Conservation (phyloP, 2,113 vertebrate genomes). For the Odocoileus hemionus region DNA sequence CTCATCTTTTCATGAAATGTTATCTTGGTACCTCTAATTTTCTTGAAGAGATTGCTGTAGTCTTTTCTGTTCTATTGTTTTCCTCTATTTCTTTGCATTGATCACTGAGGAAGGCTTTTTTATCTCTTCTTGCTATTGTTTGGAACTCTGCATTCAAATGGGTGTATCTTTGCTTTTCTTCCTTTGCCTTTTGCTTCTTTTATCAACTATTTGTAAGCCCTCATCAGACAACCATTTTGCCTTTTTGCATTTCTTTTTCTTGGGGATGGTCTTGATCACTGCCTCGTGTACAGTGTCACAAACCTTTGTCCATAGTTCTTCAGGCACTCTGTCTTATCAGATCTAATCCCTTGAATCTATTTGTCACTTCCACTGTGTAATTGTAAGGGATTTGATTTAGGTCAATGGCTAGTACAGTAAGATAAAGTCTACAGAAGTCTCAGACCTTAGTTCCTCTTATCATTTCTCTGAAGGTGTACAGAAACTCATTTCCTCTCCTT, state of each 20-base stretch:
- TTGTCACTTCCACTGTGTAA: background rate
- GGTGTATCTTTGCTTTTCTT: background rate
- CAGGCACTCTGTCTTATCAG: background rate
- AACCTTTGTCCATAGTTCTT: background rate
- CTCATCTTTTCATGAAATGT: background rate
- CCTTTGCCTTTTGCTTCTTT: background rate
- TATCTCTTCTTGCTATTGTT: background rate
- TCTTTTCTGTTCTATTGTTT: background rate
- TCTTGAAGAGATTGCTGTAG: background rate
- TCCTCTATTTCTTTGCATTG: background rate
- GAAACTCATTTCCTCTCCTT: background rate
- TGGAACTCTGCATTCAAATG: background rate
- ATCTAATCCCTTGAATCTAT: background rate
- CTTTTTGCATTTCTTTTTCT: background rate
- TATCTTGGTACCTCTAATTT: background rate
- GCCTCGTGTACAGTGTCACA: background rate
- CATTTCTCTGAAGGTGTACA: background rate
- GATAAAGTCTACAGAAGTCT: background rate
- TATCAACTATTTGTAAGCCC: background rate
- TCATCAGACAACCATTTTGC: background rate
- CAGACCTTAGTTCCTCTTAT: background rate
- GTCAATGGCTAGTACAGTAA: background rate
- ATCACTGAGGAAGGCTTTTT: background rate
- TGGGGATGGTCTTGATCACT: background rate
- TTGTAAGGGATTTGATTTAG: background rate